Conservation (phyloP, 2,797 vertebrate genomes). For the Telmatherina bonti region DNA sequence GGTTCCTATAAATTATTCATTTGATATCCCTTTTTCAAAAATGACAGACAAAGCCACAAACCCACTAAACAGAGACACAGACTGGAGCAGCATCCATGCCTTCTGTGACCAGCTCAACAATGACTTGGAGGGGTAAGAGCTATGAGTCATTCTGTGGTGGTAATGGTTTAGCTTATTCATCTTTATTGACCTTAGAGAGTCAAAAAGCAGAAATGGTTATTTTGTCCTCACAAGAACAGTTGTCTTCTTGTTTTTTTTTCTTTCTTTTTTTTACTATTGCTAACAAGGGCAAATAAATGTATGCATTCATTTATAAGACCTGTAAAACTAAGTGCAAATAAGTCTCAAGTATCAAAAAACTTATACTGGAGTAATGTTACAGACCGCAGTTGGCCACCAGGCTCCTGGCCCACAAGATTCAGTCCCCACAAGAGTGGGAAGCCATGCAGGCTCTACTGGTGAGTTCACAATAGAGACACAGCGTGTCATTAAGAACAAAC, state of each 20-base stretch:
- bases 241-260: no score
- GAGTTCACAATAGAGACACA: conserved; percentile 59
- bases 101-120: conserved; percentile 97
- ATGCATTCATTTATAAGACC: no score
- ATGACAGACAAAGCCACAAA: conserved; percentile 94
- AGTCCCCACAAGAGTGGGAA: conserved; percentile 98
- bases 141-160: neutral
- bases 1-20: neutral
- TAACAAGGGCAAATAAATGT: neutral
- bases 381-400: conserved; percentile 92
- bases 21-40: conserved; percentile 2
- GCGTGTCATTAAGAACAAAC: neutral
- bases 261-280: neutral
- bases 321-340: neutral
- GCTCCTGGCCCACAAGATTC: conserved; percentile 97
- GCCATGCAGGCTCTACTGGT: conserved; percentile 95
- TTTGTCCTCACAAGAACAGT: neutral
- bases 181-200: neutral
- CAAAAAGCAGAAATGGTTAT: neutral
- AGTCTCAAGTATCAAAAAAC: neutral
- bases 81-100: conserved; percentile 93
- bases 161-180: neutral
- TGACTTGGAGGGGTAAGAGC: conserved; percentile 92
- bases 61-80: conserved; percentile 93
- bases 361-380: conserved; percentile 21